phyloP scores from a whole-genome alignment of 1,140 invertebrate species.

The Physella acuta region DNA sequence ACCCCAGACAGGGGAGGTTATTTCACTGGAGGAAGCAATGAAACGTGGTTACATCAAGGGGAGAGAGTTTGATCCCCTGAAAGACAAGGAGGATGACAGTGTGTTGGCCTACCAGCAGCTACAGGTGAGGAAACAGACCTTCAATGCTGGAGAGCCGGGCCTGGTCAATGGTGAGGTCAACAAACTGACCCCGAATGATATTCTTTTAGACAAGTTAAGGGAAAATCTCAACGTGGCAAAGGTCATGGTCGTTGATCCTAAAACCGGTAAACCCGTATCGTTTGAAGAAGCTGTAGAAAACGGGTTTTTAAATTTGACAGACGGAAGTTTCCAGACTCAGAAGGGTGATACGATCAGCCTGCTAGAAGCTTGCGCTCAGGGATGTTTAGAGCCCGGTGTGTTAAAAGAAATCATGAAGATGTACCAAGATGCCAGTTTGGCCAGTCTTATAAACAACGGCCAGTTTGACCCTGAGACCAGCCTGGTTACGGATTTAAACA shows the following conservation, averaged over 20 bases:
- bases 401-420: constrained; percentile 61
- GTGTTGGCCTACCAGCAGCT: constrained; percentile 65
- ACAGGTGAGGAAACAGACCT: constrained; percentile 46
- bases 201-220: constrained; percentile 34
- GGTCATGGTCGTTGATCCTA: constrained; percentile 74
- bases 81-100: constrained; percentile 69
- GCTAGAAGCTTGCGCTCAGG: constrained; percentile 79
- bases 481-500: constrained; percentile 69
- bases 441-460: constrained; percentile 69
- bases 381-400: constrained; percentile 83
- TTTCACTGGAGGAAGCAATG: constrained; percentile 64
- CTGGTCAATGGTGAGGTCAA: constrained; percentile 68
- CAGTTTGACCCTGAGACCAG: constrained; percentile 74
- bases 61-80: constrained; percentile 32
- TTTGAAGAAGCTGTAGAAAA: constrained; percentile 78
- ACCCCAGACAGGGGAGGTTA: constrained; percentile 50
- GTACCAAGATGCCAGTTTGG: constrained; percentile 45
- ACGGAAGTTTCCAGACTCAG: constrained; percentile 51
- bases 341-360: constrained; percentile 67
- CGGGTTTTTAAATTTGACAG: constrained; percentile 67
- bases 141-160: constrained; percentile 71
- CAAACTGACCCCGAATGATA: constrained; percentile 37
- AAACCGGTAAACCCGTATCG: constrained; percentile 69
- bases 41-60: constrained; percentile 61
- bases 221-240: constrained; percentile 75